These are phyloP conservation scores for Brachionus asplanchnoidis DNA, from an alignment of 1,140 invertebrate species.

Conservation along the genomic window DNA sequence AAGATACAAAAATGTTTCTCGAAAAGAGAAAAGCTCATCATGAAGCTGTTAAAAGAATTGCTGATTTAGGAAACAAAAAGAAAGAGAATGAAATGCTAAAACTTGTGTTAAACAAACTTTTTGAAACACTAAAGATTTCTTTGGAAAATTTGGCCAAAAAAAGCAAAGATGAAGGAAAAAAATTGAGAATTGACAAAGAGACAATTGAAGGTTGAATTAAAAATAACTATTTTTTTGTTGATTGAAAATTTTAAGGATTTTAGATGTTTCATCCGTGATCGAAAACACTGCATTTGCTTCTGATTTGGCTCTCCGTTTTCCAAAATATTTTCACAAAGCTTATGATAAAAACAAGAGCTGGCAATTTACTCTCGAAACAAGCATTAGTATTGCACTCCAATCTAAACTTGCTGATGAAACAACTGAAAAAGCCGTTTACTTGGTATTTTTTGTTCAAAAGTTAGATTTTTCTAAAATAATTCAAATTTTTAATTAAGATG, in stretches of 20 bases:
- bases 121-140: not conserved
- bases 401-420: not conserved
- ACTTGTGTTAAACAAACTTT: not conserved
- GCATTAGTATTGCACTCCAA: not conserved
- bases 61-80: not conserved
- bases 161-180: not conserved
- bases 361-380: not conserved
- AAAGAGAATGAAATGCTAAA: conserved; percentile 24
- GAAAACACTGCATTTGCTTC: conserved; percentile 18
- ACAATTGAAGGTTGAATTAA: not conserved
- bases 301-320: conserved; percentile 16
- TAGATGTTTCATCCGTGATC: not conserved
- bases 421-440: not conserved
- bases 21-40: conserved; percentile 10
- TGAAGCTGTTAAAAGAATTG: not conserved
- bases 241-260: not conserved
- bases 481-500: not conserved
- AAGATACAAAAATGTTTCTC: conserved; percentile 3
- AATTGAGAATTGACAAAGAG: not conserved
- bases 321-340: conserved; percentile 20
- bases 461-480: not conserved
- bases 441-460: not conserved
- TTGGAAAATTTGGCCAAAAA: conserved; percentile 13
- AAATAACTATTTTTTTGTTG: not conserved
- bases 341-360: conserved; percentile 17